phyloP scores from a whole-genome alignment of 1,140 invertebrate genomes.

The Drosophila auraria region DNA sequence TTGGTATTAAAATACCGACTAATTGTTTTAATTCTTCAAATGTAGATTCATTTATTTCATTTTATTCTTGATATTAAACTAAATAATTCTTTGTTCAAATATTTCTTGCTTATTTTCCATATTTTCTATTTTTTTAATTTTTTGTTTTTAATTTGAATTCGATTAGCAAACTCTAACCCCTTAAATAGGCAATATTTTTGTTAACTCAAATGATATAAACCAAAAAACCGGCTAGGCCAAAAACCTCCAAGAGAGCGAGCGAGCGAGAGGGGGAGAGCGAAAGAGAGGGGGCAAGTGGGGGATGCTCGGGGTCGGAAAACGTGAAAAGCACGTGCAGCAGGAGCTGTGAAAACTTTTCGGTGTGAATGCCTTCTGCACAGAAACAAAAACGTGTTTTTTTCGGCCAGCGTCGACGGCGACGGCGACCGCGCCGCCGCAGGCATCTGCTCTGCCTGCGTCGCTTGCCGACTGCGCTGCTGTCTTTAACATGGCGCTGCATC shows the following conservation, averaged over 20 bases:
- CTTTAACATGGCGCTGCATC: conserved; percentile 31
- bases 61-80: not conserved
- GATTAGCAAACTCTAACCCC: not conserved
- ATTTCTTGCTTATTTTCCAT: too few relatives aligned
- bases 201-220: conserved; percentile 26
- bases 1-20: not conserved
- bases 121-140: not conserved
- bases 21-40: too few relatives aligned
- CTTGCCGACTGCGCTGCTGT: not conserved
- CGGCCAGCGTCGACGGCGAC: conserved; percentile 32
- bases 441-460: conserved; percentile 2
- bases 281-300: conserved; percentile 3
- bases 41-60: too few relatives aligned
- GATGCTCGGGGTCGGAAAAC: conserved; percentile 44
- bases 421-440: not conserved
- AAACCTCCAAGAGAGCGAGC: conserved; percentile 10
- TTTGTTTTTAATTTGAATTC: not conserved
- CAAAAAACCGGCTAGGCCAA: conserved; percentile 39
- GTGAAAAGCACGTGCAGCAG: conserved; percentile 72
- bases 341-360: conserved; percentile 54
- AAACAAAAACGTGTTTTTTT: conserved; percentile 79
- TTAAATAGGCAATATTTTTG: conserved; percentile 41
- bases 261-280: not conserved
- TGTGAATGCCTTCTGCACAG: conserved; percentile 81
- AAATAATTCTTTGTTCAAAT: too few relatives aligned